Conservation (phyloP, 2,113 vertebrate species). For the Athene noctua region DNA sequence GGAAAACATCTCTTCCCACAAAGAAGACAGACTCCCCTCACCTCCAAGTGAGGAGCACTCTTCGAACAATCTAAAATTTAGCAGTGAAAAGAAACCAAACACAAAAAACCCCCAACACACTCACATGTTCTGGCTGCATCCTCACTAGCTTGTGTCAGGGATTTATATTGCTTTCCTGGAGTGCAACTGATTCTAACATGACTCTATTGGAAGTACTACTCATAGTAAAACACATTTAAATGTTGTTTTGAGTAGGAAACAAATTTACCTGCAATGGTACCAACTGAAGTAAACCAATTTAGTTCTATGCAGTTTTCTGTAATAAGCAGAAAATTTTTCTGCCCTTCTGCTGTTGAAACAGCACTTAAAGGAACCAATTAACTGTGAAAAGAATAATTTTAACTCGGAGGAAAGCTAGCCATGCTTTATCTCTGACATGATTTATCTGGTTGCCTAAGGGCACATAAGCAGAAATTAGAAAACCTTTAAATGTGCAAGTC, state of each 20-base stretch:
- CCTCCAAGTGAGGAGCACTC: background rate
- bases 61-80: background rate
- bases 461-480: background rate
- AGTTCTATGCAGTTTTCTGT: background rate
- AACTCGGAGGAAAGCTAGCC: background rate
- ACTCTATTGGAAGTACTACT: background rate
- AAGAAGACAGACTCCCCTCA: background rate
- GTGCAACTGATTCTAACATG: background rate
- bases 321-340: background rate
- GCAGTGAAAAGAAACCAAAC: background rate
- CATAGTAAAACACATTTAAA: background rate
- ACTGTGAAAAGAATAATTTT: background rate
- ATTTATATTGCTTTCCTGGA: background rate
- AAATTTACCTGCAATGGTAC: background rate
- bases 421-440: background rate
- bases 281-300: background rate
- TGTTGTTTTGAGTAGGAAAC: background rate
- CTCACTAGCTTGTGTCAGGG: background rate
- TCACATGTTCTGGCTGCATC: background rate
- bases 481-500: background rate
- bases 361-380: background rate
- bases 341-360: background rate
- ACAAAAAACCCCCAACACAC: background rate
- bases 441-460: background rate
- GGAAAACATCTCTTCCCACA: background rate